Evolutionary conservation across 2,888 invertebrate genomes (phyloP).

Genomic region (Torymus tubicola): DNA sequence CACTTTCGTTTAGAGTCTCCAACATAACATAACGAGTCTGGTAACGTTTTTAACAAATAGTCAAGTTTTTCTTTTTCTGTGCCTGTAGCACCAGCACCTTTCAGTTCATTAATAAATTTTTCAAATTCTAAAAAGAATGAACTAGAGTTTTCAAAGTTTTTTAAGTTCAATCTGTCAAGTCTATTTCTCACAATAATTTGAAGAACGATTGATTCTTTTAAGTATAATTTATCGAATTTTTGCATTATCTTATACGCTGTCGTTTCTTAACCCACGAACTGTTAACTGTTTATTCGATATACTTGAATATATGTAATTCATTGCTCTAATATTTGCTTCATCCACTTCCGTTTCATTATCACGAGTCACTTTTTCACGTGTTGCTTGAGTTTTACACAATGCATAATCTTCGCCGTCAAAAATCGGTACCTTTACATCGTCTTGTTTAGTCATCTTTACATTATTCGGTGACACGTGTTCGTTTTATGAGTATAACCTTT

Average conservation of each 20-base stretch:
- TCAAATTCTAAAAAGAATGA: no score
- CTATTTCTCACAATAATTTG: background rate
- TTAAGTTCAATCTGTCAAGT: no score
- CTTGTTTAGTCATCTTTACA: constrained; percentile 28
- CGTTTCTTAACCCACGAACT: constrained; percentile 54
- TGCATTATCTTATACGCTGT: constrained; percentile 12
- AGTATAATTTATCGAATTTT: background rate
- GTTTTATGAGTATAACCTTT: no score
- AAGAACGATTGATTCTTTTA: background rate
- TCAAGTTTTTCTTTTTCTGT: no score
- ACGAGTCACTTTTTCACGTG: constrained; percentile 31
- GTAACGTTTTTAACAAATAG: no score
- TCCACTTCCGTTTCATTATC: constrained; percentile 45
- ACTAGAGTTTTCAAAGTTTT: no score
- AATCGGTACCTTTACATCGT: constrained; percentile 21
- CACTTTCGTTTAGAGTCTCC: no score
- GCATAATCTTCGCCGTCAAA: constrained; percentile 40
- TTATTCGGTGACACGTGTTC: background rate
- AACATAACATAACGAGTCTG: no score
- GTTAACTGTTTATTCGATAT: constrained; percentile 59
- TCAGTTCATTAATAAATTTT: no score
- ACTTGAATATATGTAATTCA: constrained; percentile 55
- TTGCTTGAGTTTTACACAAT: constrained; percentile 28
- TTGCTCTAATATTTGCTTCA: constrained; percentile 56
- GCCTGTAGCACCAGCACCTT: no score